Percentiles rank a stretch among this genome's conserved stretches.
Evolutionary conservation across 2,113 vertebrate species (phyloP).

Genomic region (Isurus oxyrinchus): DNA sequence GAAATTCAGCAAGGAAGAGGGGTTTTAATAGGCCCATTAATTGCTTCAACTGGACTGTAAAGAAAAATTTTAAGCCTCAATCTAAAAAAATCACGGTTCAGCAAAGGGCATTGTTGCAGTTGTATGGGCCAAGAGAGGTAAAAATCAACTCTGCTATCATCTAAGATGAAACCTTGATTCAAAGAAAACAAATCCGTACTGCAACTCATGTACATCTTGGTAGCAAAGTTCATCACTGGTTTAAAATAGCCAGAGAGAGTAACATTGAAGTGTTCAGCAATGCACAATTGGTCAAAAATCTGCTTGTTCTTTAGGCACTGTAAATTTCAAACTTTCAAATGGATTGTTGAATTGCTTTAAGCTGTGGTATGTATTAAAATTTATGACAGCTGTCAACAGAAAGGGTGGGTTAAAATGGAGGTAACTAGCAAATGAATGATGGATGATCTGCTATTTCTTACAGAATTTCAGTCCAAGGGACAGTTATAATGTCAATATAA

Average conservation of each 20-base stretch:
- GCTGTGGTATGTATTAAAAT: background rate
- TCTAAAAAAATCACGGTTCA: too few species aligned
- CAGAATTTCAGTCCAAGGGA: background rate
- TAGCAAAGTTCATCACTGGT: too few species aligned
- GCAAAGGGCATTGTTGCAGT: too few species aligned
- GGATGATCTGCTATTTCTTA: background rate
- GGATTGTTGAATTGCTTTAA: background rate
- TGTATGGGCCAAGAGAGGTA: too few species aligned
- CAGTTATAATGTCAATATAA: background rate
- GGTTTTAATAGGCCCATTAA: too few species aligned
- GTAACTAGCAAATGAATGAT: background rate
- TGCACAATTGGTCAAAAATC: background rate
- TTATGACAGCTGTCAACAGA: background rate
- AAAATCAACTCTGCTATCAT: too few species aligned
- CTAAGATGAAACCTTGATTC: too few species aligned
- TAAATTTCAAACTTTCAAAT: background rate
- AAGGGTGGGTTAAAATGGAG: background rate
- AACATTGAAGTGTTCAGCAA: background rate
- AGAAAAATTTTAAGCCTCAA: too few species aligned
- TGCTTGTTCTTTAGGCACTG: background rate
- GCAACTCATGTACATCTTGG: too few species aligned
- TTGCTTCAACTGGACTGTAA: too few species aligned
- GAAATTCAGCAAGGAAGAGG: too few species aligned
- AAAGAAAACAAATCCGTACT: too few species aligned
- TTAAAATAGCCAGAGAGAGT: background rate